phyloP scores from a whole-genome alignment of 2,113 vertebrate species.

The Gopherus flavomarginatus region DNA sequence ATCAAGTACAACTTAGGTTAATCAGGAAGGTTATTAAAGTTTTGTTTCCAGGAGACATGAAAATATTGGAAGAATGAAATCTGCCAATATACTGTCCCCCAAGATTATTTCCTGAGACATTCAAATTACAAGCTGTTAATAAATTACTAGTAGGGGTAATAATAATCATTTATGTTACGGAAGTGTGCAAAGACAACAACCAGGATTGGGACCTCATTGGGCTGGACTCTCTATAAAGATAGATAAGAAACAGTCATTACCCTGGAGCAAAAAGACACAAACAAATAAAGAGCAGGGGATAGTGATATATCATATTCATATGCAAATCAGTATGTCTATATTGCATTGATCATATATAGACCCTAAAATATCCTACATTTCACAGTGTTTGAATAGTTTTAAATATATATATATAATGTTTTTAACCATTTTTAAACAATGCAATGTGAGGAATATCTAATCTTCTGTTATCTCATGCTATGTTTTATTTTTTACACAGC shows the following conservation, averaged over 20 bases:
- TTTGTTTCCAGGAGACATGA: neutral
- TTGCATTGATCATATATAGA: neutral
- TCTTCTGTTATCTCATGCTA: neutral
- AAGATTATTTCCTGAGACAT: neutral
- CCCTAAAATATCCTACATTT: neutral
- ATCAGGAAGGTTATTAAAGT: neutral
- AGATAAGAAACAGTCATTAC: neutral
- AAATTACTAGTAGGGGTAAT: neutral
- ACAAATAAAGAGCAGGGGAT: neutral
- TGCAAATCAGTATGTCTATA: neutral
- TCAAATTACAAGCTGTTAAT: neutral
- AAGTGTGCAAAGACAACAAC: neutral
- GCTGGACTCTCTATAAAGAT: neutral
- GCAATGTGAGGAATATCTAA: neutral
- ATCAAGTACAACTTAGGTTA: neutral
- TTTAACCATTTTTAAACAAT: neutral
- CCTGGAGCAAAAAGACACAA: neutral
- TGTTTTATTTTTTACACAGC: constrained; percentile 77
- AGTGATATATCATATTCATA: neutral
- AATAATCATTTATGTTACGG: neutral
- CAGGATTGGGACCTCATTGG: neutral
- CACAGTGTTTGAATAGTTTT: neutral
- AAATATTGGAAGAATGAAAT: neutral
- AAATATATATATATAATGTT: neutral
- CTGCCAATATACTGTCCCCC: neutral